phyloP scores from a whole-genome alignment of 2,888 invertebrate genomes.

The Troides helena region DNA sequence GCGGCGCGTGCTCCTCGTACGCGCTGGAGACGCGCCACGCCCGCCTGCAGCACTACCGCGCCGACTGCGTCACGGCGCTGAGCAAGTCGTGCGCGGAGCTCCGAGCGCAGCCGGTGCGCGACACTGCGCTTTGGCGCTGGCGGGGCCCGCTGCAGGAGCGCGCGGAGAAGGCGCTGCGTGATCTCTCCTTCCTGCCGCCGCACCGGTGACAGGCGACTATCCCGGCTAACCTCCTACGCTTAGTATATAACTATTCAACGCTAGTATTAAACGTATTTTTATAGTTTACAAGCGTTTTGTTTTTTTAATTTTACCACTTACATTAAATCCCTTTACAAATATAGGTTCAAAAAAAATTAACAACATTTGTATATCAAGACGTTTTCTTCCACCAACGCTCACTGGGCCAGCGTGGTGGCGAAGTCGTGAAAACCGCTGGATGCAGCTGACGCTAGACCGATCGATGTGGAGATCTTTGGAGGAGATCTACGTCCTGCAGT shows the following conservation, averaged over 20 bases:
- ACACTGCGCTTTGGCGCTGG: constrained; percentile 93
- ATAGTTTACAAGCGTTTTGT: constrained; percentile 42
- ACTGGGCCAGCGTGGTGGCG: too few relatives aligned
- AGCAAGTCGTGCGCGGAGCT: constrained; percentile 92
- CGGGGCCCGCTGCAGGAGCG: constrained; percentile 86
- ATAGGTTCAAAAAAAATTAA: too few relatives aligned
- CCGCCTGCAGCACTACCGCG: constrained; percentile 95
- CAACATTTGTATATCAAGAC: too few relatives aligned
- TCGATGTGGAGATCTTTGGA: too few relatives aligned
- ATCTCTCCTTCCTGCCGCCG: constrained; percentile 84
- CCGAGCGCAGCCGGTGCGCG: constrained; percentile 89
- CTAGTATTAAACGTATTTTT: constrained; percentile 67
- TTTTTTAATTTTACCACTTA: constrained; percentile 3
- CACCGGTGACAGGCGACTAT: constrained; percentile 45
- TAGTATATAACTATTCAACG: constrained; percentile 39
- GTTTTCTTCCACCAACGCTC: too few relatives aligned
- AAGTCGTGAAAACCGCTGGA: too few relatives aligned
- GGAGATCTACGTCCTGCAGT: too few relatives aligned
- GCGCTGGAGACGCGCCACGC: constrained; percentile 90
- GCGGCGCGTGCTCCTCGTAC: constrained; percentile 91
- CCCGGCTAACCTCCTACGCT: constrained; percentile 31
- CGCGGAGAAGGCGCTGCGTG: constrained; percentile 85
- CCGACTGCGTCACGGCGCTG: constrained; percentile 93
- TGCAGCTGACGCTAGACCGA: too few relatives aligned
- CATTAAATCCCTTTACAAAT: too few relatives aligned